Evolutionary conservation across 2,113 vertebrate genomes (phyloP), one percentile per base, ranked within the genome.

Genomic region (Nycticebus coucang): DNA sequence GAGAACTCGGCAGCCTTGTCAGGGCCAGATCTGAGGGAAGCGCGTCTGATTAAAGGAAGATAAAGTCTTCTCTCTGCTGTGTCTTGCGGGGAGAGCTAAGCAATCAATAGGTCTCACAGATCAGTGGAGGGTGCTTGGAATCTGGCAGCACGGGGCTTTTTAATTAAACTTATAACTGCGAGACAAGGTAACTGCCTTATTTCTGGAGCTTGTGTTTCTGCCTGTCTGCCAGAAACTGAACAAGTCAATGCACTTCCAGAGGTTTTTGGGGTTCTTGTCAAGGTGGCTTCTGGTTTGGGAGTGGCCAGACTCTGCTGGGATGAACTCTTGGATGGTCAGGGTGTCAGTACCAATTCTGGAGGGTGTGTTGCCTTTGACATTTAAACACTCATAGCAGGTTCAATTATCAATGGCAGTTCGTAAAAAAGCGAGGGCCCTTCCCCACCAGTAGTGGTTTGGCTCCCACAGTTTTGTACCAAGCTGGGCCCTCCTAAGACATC

Each of bases 11-110:
- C 41, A 41, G 82, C 66, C 57, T 75, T 28, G 64, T 60, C 35
- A 50, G 74, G 84, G 77, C 64, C 0, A 15, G 90, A 30, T 60
- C 41, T 17, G 18, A 89, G 92, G 75, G 75, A 80, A 69, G 87
- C 84, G 55, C 77, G 66, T 50, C 95, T 94, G 95, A 89, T 96
- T 89, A 84, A 80, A 87, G 90, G 90, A 97, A 93, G 96, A 97
- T 75, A 86, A 91, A 93, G 95, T 89, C 95, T 83, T 89, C 92
- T 59, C 68, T 75, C 64, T 1, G n/a, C 57, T 24, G 4, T 37
- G 87, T 84, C 87, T 94, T 87, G 57, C 0, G 0, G 75, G 74
- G 41, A 87, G 71, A 71, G 92, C 41, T 0, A 5, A 77, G 87
- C 75, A 50, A 94, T 97, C 94, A 68, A 77, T 87, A 80, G 96